These are phyloP conservation scores for Candoia aspera DNA, from an alignment of 2,113 vertebrate species.

Conservation along the genomic window DNA sequence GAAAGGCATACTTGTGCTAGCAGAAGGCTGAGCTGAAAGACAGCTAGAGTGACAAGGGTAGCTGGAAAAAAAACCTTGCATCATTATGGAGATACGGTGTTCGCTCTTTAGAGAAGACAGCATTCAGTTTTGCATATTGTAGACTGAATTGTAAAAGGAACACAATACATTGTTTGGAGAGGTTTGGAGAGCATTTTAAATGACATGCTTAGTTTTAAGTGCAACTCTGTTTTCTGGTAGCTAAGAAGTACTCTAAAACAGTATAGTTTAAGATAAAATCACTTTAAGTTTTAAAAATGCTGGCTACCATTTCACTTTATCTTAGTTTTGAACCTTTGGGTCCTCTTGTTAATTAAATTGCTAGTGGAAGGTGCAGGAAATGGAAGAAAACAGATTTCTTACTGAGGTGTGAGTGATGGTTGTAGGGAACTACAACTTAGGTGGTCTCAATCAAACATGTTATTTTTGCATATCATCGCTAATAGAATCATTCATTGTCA, in stretches of 20 bases:
- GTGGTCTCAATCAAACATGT: constrained; percentile 4
- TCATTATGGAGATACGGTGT: constrained; percentile 8
- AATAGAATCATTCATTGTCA: neutral
- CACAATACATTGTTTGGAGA: neutral
- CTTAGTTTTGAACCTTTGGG: constrained; percentile 33
- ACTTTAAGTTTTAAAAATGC: constrained; percentile 1
- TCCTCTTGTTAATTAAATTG: constrained; percentile 27
- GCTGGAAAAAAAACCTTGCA: constrained; percentile 1
- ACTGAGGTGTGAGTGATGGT: constrained; percentile 19
- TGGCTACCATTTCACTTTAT: neutral
- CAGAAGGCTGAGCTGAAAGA: constrained; percentile 37
- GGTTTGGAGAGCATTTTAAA: constrained; percentile 26
- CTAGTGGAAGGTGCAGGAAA: constrained; percentile 7
- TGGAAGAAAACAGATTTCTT: constrained; percentile 22
- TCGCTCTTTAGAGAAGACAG: constrained; percentile 26
- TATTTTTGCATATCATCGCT: constrained; percentile 2
- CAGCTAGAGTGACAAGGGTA: constrained; percentile 22
- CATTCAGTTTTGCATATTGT: constrained; percentile 44
- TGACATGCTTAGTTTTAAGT: constrained; percentile 37
- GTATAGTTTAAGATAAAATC: neutral
- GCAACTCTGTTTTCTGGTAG: constrained; percentile 35
- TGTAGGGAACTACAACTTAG: constrained; percentile 13
- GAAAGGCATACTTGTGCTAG: constrained; percentile 30
- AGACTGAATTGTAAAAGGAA: neutral
- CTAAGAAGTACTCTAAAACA: neutral